Percentiles rank a stretch among this genome's conserved stretches.
These are phyloP conservation scores for Neoseiulus cucumeris DNA, from an alignment of 1,140 invertebrate species.

Conservation along the genomic window DNA sequence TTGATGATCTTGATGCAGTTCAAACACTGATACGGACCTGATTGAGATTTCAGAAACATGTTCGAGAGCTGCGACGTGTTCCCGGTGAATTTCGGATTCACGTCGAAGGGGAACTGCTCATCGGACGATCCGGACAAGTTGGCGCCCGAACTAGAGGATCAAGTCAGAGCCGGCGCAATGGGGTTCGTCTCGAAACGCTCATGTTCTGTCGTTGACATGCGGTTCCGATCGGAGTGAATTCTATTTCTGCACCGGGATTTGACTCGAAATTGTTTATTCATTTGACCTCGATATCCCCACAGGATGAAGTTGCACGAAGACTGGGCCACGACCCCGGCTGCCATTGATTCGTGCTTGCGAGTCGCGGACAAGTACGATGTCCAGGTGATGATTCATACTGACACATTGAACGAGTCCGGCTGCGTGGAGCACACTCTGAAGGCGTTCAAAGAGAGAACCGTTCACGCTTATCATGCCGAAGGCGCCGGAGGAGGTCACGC, in stretches of 20 bases:
- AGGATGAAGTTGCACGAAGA: slow-evolving; percentile 29
- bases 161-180: slow-evolving; percentile 27
- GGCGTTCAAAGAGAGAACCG: slow-evolving; percentile 24
- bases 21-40: no score
- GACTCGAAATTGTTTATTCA: not conserved
- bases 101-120: slow-evolving; percentile 26
- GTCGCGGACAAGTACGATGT: slow-evolving; percentile 27
- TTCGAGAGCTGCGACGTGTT: slow-evolving; percentile 28
- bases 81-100: slow-evolving; percentile 29
- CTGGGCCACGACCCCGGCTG: slow-evolving; percentile 28
- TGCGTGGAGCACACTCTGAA: slow-evolving; percentile 27
- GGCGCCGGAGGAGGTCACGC: slow-evolving; percentile 28
- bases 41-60: slow-evolving; percentile 23
- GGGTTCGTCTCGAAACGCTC: slow-evolving; percentile 21
- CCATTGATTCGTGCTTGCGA: slow-evolving; percentile 26
- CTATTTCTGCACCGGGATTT: not conserved
- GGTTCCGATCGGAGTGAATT: not conserved
- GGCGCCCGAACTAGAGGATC: slow-evolving; percentile 25
- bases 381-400: slow-evolving; percentile 28
- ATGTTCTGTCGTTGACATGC: not conserved
- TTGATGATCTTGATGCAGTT: no score
- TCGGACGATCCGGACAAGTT: slow-evolving; percentile 21
- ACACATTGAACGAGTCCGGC: slow-evolving; percentile 28
- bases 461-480: slow-evolving; percentile 29
- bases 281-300: not conserved